Evolutionary conservation across 2,113 vertebrate genomes (phyloP), one percentile per base, ranked within the genome.

Genomic region (Egretta garzetta): DNA sequence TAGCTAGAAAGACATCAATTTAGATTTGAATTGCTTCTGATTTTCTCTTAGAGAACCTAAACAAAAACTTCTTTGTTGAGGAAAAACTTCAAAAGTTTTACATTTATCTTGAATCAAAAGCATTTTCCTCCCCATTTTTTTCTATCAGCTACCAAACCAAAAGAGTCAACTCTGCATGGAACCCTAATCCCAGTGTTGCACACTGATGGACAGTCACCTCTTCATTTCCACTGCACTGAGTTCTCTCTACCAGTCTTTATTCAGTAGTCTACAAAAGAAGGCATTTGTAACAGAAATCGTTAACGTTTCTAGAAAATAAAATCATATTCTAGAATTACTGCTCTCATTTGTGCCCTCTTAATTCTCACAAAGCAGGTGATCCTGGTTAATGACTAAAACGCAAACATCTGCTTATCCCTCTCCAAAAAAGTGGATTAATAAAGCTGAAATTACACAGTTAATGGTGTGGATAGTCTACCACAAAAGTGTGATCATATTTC

Each of bases 291-390:
- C 16, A 47, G 53, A 81, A 71, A 64, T 6, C 53, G 55, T 21
- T 39, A 72, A 59, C 93, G 14, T 35, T 82, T 86, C 30, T 71
- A 72, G 80, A 73, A 92, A 97, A 96, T 71, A 27, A 91, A 92
- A 73, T 28, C 9, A 47, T 49, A 70, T 76, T 77, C 62, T 62
- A 64, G 66, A 84, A 87, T 91, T 77, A 88, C 80, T 70, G 75
- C 47, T 90, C 79, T 90, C 74, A 91, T 77, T 91, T 92, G 75
- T 79, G 92, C 94, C 58, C 60, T 74, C 75, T 95, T 93, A 76
- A 90, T 92, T 96, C 74, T 97, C 96, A 87, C 60, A 87, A 96
- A 96, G n/a, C 64, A 97, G 60, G 47, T 74, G 90, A 97, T 75
- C 35, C 67, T 91, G 76, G 17, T 89, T 96, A 97, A 94, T 97